Evolutionary conservation across 2,888 invertebrate genomes (phyloP).

Genomic region (Hirudinaria manillensis): DNA sequence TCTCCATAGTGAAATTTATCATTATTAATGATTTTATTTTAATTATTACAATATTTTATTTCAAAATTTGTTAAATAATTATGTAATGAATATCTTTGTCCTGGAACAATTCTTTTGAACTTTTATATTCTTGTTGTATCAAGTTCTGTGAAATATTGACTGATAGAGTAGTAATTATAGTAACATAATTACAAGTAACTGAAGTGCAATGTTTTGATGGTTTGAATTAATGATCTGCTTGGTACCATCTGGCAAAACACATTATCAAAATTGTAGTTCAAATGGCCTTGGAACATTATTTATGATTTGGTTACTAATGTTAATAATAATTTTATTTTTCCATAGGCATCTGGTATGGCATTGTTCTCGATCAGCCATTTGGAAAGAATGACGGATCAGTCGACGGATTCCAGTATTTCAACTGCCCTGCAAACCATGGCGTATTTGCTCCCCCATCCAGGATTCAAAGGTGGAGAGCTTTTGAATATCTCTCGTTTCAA

Average conservation of each 20-base stretch:
- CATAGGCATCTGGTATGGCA: slow-evolving; percentile 55
- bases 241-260: no score
- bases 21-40: background rate
- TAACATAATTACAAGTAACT: no score
- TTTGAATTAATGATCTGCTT: no score
- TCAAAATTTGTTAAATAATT: background rate
- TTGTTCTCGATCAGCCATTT: slow-evolving; percentile 52
- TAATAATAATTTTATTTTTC: background rate
- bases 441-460: slow-evolving; percentile 53
- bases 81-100: no score
- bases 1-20: background rate
- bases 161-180: no score
- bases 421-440: slow-evolving; percentile 50
- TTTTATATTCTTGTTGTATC: no score
- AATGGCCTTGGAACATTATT: no score
- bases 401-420: slow-evolving; percentile 50
- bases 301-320: no score
- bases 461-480: slow-evolving; percentile 50
- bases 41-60: slow-evolving; percentile 2
- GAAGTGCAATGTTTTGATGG: no score
- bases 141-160: no score
- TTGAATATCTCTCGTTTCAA: background rate
- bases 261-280: no score
- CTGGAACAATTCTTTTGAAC: no score
- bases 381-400: slow-evolving; percentile 54